Evolutionary conservation across 2,113 vertebrate genomes (phyloP).

Genomic region (Eclectus roratus): DNA sequence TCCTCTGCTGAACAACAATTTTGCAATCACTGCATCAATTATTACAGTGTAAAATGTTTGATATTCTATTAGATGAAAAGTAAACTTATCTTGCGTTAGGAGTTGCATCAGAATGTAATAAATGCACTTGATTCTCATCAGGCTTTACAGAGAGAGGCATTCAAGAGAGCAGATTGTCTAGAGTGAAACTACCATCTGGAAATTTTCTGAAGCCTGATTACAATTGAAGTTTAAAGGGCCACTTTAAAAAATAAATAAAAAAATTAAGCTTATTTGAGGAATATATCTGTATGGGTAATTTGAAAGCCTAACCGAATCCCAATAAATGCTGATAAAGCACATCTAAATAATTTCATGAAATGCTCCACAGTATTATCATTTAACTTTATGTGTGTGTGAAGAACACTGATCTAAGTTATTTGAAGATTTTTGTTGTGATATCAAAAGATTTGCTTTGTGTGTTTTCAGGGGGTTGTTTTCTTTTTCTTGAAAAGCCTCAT

Average conservation of each 20-base stretch:
- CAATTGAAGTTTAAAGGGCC: slow-evolving; percentile 4
- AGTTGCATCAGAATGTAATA: slow-evolving; percentile 32
- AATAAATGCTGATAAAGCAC: background rate
- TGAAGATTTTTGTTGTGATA: background rate
- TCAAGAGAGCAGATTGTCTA: slow-evolving; percentile 22
- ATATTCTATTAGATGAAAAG: slow-evolving; percentile 37
- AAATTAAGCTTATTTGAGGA: background rate
- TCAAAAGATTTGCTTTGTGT: background rate
- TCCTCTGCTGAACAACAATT: background rate
- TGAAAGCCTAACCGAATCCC: background rate
- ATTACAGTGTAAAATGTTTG: slow-evolving; percentile 24
- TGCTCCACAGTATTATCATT: background rate
- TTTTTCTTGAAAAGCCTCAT: background rate
- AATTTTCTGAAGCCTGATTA: slow-evolving; percentile 39
- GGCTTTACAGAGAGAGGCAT: slow-evolving; percentile 19
- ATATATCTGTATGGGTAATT: background rate
- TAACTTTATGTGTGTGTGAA: background rate
- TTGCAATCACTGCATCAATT: background rate
- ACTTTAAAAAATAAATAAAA: background rate
- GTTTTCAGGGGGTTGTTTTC: background rate
- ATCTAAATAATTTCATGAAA: background rate
- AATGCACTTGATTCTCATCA: slow-evolving; percentile 28
- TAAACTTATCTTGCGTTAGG: background rate
- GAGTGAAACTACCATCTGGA: slow-evolving; percentile 45
- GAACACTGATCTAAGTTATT: background rate